Evolutionary conservation across 1,140 invertebrate genomes (phyloP).

Genomic region (Aradophagus sp.): DNA sequence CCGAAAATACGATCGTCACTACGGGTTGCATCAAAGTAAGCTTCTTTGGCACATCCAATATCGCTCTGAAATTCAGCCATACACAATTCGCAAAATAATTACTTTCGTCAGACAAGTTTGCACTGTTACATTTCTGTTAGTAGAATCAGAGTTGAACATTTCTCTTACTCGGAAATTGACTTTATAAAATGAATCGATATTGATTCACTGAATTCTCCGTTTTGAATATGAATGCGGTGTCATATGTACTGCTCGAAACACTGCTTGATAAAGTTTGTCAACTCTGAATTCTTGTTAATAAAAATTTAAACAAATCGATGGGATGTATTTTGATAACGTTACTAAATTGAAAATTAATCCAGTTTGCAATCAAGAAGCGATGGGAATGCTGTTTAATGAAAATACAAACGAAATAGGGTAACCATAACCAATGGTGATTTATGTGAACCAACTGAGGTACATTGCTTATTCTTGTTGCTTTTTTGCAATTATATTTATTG

Average conservation of each 20-base stretch:
- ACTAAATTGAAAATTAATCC: no score
- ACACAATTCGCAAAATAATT: conserved; percentile 1
- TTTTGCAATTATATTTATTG: conserved; percentile 9
- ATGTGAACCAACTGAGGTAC: conserved; percentile 64
- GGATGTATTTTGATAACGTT: no score
- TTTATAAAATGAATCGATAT: no score
- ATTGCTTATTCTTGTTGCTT: conserved; percentile 16
- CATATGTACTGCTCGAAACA: no score
- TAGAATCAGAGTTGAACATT: conserved; percentile 8
- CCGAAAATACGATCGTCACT: conserved; percentile 20
- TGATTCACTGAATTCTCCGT: no score
- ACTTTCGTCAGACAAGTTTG: neutral
- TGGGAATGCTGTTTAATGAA: conserved; percentile 37
- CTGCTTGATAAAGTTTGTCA: no score
- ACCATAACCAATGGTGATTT: conserved; percentile 70
- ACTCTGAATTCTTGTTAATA: conserved; percentile 5
- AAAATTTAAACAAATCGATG: conserved; percentile 1
- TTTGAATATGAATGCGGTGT: no score
- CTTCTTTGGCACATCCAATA: conserved; percentile 39
- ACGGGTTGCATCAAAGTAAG: conserved; percentile 22
- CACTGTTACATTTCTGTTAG: neutral
- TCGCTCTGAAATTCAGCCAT: conserved; percentile 30
- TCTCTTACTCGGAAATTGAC: neutral
- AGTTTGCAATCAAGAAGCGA: conserved; percentile 35
- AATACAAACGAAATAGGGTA: conserved; percentile 38